phyloP scores from a whole-genome alignment of 2,113 vertebrate species.

The Sander vitreus region DNA sequence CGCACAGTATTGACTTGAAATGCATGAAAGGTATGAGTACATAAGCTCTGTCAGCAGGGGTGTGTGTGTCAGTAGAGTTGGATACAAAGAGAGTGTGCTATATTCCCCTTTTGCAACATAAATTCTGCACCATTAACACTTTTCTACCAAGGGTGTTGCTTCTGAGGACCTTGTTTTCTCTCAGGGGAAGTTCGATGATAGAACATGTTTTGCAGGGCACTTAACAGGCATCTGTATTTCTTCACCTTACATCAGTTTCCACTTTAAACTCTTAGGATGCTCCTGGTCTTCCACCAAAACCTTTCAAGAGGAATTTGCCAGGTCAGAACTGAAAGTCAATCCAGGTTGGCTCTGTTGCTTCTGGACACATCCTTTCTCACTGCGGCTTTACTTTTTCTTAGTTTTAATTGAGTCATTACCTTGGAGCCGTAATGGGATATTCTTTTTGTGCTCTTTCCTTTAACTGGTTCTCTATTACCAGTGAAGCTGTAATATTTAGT shows the following conservation, averaged over 20 bases:
- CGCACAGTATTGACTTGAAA: conserved; percentile 58
- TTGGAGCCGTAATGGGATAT: not conserved
- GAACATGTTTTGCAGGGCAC: conserved; percentile 24
- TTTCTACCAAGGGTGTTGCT: conserved; percentile 28
- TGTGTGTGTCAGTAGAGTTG: not conserved
- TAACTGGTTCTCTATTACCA: conserved; percentile 21
- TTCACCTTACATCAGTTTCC: conserved; percentile 67
- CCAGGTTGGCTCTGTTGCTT: not conserved
- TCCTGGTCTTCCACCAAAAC: not conserved
- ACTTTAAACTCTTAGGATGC: conserved; percentile 40
- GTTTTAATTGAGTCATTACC: conserved; percentile 39
- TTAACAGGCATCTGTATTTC: conserved; percentile 56
- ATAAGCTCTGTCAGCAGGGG: conserved; percentile 23
- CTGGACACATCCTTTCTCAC: not conserved
- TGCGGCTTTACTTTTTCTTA: not conserved
- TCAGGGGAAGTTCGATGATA: conserved; percentile 10
- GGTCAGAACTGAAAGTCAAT: conserved; percentile 19
- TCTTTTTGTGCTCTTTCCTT: not conserved
- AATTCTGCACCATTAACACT: conserved; percentile 24
- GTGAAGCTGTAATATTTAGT: conserved; percentile 14
- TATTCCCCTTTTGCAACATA: conserved; percentile 22
- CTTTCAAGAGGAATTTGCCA: conserved; percentile 4
- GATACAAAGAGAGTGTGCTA: conserved; percentile 7
- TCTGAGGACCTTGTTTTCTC: conserved; percentile 23
- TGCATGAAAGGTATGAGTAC: conserved; percentile 36